These are phyloP conservation scores for Lordiphosa mommai DNA, from an alignment of 1,140 invertebrate species.

Conservation along the genomic window DNA sequence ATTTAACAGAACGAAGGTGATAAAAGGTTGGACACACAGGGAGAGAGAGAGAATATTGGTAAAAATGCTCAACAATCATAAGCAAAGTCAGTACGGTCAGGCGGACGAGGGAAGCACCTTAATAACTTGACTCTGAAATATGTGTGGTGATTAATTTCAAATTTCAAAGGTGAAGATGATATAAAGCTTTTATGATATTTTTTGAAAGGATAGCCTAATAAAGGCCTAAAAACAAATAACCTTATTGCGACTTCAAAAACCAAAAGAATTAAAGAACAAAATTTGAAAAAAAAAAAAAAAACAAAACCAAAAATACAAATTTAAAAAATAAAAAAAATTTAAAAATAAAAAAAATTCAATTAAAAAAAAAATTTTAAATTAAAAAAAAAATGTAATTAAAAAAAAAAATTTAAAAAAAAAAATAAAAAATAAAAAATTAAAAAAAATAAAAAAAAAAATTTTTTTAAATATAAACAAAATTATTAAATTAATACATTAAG, in stretches of 20 bases:
- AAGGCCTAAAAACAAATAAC: too few species aligned
- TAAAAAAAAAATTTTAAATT: neutral
- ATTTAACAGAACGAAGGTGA: constrained; percentile 6
- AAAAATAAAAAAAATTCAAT: neutral
- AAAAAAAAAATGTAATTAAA: neutral
- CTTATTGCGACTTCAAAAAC: too few species aligned
- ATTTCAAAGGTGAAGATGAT: too few species aligned
- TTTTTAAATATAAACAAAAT: constrained; percentile 20
- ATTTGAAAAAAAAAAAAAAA: constrained; percentile 8
- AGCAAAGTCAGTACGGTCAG: too few species aligned
- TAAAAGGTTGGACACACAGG: too few species aligned
- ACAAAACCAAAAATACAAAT: neutral
- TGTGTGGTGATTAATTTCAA: too few species aligned
- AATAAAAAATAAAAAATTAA: constrained; percentile 16
- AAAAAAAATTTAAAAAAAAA: constrained; percentile 24
- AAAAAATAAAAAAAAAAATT: constrained; percentile 10
- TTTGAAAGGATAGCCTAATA: too few species aligned
- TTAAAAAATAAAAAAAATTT: constrained; percentile 14
- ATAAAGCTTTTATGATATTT: too few species aligned
- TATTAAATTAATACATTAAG: constrained; percentile 49
- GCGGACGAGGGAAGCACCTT: too few species aligned
- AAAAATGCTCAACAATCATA: neutral
- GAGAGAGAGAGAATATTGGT: too few species aligned
- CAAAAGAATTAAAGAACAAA: too few species aligned
- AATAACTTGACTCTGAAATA: too few species aligned